Conservation (phyloP, 37 sponge, comb jelly and placozoan genomes). For the Hormiphora californensis region DNA sequence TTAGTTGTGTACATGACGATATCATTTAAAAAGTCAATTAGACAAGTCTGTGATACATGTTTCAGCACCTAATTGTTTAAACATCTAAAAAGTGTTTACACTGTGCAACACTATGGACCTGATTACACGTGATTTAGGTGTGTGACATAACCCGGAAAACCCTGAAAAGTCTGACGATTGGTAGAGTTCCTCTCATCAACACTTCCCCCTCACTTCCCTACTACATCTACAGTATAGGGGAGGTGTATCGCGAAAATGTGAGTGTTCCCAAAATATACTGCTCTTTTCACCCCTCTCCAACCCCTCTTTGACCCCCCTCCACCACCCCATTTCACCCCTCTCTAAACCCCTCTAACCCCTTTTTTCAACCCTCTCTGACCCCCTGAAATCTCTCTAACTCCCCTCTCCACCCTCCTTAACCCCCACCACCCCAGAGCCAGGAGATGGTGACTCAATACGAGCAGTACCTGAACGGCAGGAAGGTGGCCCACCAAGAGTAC, state of each 20-base stretch:
- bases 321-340: no score
- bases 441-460: conserved; percentile 37
- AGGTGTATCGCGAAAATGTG: conserved; percentile 48
- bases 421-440: not conserved
- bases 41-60: no score
- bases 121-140: no score
- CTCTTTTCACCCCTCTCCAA: no score
- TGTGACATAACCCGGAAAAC: conserved; percentile 9
- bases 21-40: no score
- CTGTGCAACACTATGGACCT: no score
- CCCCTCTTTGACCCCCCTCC: no score
- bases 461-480: conserved; percentile 51
- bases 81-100: no score
- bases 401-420: not conserved
- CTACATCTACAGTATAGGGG: conserved; percentile 51
- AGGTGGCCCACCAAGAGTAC: conserved; percentile 45
- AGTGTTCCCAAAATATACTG: not conserved
- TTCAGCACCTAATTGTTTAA: no score
- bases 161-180: conserved; percentile 51
- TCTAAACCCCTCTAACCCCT: no score
- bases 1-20: no score
- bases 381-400: no score
- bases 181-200: conserved; percentile 37
- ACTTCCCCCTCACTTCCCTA: conserved; percentile 28
- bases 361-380: not conserved